Percentiles rank a stretch among this genome's conserved stretches.
Conservation (phyloP, 2,113 vertebrate species). For the Dasyurus viverrinus region DNA sequence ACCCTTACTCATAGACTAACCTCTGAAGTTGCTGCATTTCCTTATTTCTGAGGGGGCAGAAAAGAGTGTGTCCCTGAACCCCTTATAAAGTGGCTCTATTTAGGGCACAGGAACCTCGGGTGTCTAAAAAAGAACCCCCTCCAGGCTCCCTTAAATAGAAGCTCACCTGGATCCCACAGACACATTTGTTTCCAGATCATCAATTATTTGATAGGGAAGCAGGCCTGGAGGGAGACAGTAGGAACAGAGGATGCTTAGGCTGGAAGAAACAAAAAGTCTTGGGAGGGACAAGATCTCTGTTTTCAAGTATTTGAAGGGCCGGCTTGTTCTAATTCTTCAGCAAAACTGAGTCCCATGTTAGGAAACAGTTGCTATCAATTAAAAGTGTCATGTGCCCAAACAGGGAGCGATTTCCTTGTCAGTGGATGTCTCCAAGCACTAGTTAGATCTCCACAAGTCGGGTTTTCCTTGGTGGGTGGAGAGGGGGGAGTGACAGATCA, state of each 20-base stretch:
- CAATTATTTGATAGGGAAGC: background rate
- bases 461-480: background rate
- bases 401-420: background rate
- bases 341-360: background rate
- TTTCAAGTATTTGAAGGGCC: background rate
- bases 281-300: background rate
- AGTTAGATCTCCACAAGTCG: background rate
- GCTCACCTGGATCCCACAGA: background rate
- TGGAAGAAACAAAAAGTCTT: background rate
- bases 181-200: background rate
- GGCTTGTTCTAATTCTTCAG: background rate
- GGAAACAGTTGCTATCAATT: background rate
- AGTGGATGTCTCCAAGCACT: background rate
- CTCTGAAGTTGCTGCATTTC: background rate
- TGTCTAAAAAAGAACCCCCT: background rate
- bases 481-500: no score
- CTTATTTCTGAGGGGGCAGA: background rate
- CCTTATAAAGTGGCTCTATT: background rate
- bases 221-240: background rate
- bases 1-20: background rate
- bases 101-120: background rate
- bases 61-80: background rate
- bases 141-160: background rate
- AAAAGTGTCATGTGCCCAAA: background rate
- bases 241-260: background rate